Conservation (phyloP, 1,140 invertebrate genomes). For the Pseudomyrmex cubaensis region DNA sequence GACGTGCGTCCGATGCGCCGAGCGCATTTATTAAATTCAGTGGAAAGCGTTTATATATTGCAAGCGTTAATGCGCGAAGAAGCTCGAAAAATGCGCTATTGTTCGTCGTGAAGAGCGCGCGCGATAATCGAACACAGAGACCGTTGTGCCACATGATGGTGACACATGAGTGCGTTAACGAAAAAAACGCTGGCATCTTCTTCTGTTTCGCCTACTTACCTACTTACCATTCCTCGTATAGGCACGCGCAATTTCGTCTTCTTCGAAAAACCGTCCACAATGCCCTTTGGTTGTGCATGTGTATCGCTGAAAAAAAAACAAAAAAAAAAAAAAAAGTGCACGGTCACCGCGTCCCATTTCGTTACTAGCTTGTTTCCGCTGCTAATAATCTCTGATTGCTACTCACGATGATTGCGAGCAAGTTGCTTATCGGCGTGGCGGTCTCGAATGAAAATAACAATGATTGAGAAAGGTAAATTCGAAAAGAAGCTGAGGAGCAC, state of each 20-base stretch:
- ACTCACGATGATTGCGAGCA: conserved; percentile 47
- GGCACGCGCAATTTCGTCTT: conserved; percentile 22
- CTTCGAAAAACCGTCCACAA: conserved; percentile 37
- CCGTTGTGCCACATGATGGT: not conserved
- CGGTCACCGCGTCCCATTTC: conserved; percentile 57
- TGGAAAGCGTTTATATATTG: conserved; percentile 65
- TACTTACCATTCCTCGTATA: conserved; percentile 44
- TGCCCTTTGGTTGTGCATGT: conserved; percentile 39
- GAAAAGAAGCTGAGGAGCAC: not conserved
- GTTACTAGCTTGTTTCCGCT: conserved; percentile 16
- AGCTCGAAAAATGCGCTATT: conserved; percentile 59
- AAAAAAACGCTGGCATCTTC: conserved; percentile 59
- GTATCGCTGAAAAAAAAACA: too few species aligned
- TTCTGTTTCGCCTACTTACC: conserved; percentile 67
- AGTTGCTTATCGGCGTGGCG: conserved; percentile 12
- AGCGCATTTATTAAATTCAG: conserved; percentile 60
- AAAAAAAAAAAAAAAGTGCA: conserved; percentile 12
- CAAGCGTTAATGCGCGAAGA: conserved; percentile 18
- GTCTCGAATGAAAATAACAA: conserved; percentile 47
- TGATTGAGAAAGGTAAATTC: not conserved
- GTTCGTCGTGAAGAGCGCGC: conserved; percentile 45
- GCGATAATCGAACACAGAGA: not conserved
- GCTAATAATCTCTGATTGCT: conserved; percentile 52
- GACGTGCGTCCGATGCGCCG: conserved; percentile 6
- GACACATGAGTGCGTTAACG: conserved; percentile 21